phyloP scores from a whole-genome alignment of 2,113 vertebrate genomes.

The Enhydra lutris region DNA sequence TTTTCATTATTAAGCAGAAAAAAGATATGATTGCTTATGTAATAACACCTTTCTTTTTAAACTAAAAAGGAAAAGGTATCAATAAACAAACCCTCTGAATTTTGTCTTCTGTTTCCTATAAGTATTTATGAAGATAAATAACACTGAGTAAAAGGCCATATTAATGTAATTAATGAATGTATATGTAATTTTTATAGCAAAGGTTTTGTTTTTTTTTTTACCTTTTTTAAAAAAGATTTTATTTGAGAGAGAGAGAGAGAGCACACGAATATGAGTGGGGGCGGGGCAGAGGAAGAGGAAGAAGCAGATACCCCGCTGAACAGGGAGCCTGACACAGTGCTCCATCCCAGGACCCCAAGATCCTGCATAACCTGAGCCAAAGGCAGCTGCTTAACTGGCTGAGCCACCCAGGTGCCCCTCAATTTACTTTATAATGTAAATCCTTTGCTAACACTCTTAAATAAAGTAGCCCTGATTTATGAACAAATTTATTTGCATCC shows the following conservation, averaged over 20 bases:
- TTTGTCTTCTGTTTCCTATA: conserved; percentile 6
- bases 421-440: conserved; percentile 17
- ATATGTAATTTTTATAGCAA: conserved; percentile 10
- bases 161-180: not conserved
- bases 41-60: conserved; percentile 31
- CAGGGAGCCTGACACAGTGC: not conserved
- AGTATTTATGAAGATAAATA: conserved; percentile 26
- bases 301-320: not conserved
- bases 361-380: not conserved
- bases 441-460: not conserved
- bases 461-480: not conserved
- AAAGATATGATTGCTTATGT: not conserved
- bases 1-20: conserved; percentile 6
- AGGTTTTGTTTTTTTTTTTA: not conserved
- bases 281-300: not conserved
- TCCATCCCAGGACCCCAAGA: not conserved
- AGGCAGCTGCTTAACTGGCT: not conserved
- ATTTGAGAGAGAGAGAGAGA: not conserved
- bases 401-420: not conserved
- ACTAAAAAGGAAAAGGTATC: not conserved
- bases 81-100: not conserved
- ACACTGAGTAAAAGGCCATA: not conserved
- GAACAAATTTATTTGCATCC: conserved; percentile 5
- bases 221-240: not conserved
- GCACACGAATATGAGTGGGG: not conserved